These are phyloP conservation scores for Heptranchias perlo DNA, from an alignment of 2,113 vertebrate species.

Conservation along the genomic window DNA sequence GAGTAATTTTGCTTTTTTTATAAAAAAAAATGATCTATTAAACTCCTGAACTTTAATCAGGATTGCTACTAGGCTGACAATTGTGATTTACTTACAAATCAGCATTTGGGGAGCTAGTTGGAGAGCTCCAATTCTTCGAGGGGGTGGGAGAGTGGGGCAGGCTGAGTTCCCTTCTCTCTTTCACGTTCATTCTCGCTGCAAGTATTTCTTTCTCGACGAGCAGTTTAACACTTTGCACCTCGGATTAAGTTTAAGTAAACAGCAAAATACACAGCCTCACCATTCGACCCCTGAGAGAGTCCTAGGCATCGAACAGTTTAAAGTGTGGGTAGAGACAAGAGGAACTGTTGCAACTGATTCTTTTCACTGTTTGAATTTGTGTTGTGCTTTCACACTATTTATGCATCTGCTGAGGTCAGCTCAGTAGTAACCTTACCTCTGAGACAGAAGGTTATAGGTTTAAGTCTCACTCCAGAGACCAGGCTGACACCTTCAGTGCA, in stretches of 20 bases:
- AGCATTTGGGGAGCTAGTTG: conserved; percentile 61
- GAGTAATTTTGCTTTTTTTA: conserved; percentile 82
- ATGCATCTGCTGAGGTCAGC: not conserved
- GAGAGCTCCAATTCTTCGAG: conserved; percentile 38
- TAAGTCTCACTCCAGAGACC: not conserved
- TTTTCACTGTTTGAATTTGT: not conserved
- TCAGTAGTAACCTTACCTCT: not conserved
- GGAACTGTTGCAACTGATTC: not conserved
- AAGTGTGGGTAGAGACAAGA: not conserved
- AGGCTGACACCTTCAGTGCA: not conserved
- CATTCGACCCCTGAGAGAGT: not conserved
- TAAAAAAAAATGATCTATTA: conserved; percentile 86
- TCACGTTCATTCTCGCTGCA: not conserved
- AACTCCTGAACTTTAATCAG: conserved; percentile 97
- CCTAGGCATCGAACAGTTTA: not conserved
- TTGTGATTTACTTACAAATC: conserved; percentile 73
- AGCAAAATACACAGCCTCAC: not conserved
- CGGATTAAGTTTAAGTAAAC: not conserved
- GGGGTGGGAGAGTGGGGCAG: not conserved
- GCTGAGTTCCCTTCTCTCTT: not conserved
- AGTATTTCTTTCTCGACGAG: not conserved
- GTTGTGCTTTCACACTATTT: not conserved
- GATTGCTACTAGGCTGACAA: conserved; percentile 85
- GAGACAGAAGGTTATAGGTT: not conserved
- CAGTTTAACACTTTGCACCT: not conserved